These are phyloP conservation scores for Myiotriccus ornatus DNA, from an alignment of 2,797 vertebrate genomes.

Conservation along the genomic window DNA sequence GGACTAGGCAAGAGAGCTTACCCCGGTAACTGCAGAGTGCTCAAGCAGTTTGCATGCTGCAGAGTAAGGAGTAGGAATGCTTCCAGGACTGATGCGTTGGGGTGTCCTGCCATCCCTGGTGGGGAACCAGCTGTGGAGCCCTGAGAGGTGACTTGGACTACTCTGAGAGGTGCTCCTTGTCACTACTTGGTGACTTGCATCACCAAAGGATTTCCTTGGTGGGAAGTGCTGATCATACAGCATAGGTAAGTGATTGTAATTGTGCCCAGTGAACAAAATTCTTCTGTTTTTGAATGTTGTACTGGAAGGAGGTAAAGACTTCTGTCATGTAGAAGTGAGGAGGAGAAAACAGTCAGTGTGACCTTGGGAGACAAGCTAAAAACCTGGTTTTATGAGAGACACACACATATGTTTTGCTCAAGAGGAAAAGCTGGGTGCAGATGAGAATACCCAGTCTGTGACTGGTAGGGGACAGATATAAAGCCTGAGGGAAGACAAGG, in stretches of 20 bases:
- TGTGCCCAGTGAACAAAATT: neutral
- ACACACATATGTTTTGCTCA: fast-evolving
- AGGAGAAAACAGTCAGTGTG: neutral
- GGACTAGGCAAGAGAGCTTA: fast-evolving
- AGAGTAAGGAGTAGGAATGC: neutral
- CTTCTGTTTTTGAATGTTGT: neutral
- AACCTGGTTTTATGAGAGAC: neutral
- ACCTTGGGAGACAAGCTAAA: constrained; percentile 20
- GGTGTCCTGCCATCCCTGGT: neutral
- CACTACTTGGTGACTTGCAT: neutral
- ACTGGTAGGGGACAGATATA: neutral
- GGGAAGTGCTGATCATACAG: neutral
- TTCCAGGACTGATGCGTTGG: neutral
- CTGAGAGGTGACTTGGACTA: neutral
- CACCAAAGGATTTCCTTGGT: neutral
- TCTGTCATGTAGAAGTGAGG: neutral
- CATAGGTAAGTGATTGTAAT: neutral
- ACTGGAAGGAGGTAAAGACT: neutral
- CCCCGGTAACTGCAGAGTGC: neutral
- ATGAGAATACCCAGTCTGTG: neutral
- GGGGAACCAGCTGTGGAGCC: neutral
- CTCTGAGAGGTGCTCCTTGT: neutral
- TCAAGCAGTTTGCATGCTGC: neutral
- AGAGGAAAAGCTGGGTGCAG: neutral
- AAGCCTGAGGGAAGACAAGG: neutral